Evolutionary conservation across 2,113 vertebrate genomes (phyloP).

Genomic region (Phaethornis superciliosus): DNA sequence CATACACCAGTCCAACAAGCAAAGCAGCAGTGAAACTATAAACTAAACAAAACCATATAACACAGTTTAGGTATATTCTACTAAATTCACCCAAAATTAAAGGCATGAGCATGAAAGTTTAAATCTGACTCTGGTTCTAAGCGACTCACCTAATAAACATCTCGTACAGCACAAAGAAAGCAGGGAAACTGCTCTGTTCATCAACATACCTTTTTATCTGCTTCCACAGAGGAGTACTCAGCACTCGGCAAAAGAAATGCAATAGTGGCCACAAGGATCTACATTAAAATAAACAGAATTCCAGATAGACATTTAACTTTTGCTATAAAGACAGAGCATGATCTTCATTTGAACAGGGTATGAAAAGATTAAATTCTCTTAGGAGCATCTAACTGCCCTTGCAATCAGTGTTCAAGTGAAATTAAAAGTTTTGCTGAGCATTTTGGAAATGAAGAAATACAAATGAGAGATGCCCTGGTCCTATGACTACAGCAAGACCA

Average conservation of each 20-base stretch:
- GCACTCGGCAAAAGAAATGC: slow-evolving; percentile 95
- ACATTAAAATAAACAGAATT: slow-evolving; percentile 24
- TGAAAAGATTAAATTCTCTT: background rate
- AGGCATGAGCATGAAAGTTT: background rate
- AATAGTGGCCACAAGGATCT: slow-evolving; percentile 98
- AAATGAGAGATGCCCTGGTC: background rate
- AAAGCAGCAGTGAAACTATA: slow-evolving; percentile 93
- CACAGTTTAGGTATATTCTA: background rate
- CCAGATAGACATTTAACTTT: background rate
- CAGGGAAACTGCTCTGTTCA: background rate
- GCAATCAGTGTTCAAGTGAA: fast-evolving
- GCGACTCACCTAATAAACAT: fast-evolving
- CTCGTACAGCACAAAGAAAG: background rate
- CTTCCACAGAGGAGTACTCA: slow-evolving; percentile 90
- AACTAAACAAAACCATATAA: slow-evolving; percentile 75
- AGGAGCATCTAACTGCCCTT: background rate
- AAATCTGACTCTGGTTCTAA: background rate
- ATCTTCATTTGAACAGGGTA: background rate
- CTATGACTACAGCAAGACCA: background rate
- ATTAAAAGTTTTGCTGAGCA: background rate
- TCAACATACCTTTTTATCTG: slow-evolving; percentile 91
- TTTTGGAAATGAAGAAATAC: background rate
- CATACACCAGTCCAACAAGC: slow-evolving; percentile 98
- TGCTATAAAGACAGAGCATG: background rate
- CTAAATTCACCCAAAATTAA: background rate